Evolutionary conservation across 2,113 vertebrate genomes (phyloP).

Genomic region (Petrocephalus microphthalmus): DNA sequence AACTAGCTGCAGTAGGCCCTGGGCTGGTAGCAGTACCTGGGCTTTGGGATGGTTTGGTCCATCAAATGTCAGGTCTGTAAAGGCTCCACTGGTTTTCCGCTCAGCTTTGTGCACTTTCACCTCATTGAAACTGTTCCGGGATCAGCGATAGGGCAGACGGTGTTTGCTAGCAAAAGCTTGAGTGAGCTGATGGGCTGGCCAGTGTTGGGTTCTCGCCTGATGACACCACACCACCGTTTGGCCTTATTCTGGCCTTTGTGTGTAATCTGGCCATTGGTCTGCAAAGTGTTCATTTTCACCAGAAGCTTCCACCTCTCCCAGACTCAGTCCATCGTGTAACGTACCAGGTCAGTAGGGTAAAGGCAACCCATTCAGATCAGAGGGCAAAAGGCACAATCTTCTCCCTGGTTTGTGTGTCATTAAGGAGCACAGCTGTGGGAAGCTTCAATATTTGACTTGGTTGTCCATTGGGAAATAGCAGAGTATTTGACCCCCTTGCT

Average conservation of each 20-base stretch:
- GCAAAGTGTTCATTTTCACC: background rate
- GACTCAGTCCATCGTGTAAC: background rate
- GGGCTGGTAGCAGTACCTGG: background rate
- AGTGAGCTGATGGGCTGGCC: background rate
- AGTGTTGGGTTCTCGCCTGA: background rate
- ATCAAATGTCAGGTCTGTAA: background rate
- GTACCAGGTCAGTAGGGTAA: background rate
- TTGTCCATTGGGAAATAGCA: background rate
- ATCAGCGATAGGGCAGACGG: background rate
- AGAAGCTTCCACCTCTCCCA: too few species aligned
- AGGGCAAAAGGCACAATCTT: background rate
- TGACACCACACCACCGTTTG: background rate
- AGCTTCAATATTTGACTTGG: slow-evolving; percentile 6
- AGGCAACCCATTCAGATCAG: background rate
- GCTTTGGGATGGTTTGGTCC: background rate
- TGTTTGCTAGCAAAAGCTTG: background rate
- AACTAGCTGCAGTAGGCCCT: background rate
- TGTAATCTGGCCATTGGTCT: background rate
- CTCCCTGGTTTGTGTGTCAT: background rate
- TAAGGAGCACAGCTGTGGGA: background rate
- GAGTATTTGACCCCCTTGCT: background rate
- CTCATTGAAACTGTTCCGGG: background rate
- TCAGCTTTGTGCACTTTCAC: background rate
- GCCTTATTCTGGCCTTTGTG: background rate
- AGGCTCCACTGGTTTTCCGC: background rate